A percentile compares a stretch with the other conserved stretches of the same genome.
These are phyloP conservation scores for Trissonchulus sp. DNA, from an alignment of 2,888 invertebrate species.

Conservation along the genomic window DNA sequence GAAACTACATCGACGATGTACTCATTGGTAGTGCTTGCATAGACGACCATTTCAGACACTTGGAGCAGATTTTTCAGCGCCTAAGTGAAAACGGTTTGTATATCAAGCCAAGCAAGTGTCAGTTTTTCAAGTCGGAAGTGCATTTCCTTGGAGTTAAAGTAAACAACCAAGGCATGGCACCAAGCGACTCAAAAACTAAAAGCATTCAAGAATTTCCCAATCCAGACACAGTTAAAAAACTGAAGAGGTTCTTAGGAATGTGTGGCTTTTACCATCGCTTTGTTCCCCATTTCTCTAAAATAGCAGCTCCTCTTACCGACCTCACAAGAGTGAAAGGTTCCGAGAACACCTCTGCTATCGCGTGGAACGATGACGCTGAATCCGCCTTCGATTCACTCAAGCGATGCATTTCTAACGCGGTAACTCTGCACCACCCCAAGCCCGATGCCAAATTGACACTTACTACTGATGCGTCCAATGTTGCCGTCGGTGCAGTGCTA, in stretches of 20 bases:
- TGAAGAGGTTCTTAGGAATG: conserved; percentile 19
- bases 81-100: too few species aligned
- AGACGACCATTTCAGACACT: too few species aligned
- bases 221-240: not conserved
- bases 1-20: too few species aligned
- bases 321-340: not conserved
- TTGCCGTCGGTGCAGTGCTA: conserved; percentile 15
- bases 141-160: conserved; percentile 16
- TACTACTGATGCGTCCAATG: conserved; percentile 4
- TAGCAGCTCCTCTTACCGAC: conserved; percentile 15
- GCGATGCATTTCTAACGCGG: not conserved
- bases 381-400: not conserved
- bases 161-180: not conserved
- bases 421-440: conserved; percentile 11
- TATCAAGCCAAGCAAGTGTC: conserved; percentile 11
- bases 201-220: conserved; percentile 4
- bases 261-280: conserved; percentile 22
- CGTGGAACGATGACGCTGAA: not conserved
- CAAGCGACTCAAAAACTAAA: conserved; percentile 3
- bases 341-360: not conserved
- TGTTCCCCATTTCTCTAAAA: conserved; percentile 15
- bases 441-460: not conserved
- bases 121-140: not conserved
- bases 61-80: too few species aligned
- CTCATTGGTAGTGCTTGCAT: too few species aligned